Percentiles rank a stretch among this genome's conserved stretches.
These are phyloP conservation scores for Mesocentrotus franciscanus DNA, from an alignment of 53 echinoderm and acorn worm genomes.

Conservation along the genomic window DNA sequence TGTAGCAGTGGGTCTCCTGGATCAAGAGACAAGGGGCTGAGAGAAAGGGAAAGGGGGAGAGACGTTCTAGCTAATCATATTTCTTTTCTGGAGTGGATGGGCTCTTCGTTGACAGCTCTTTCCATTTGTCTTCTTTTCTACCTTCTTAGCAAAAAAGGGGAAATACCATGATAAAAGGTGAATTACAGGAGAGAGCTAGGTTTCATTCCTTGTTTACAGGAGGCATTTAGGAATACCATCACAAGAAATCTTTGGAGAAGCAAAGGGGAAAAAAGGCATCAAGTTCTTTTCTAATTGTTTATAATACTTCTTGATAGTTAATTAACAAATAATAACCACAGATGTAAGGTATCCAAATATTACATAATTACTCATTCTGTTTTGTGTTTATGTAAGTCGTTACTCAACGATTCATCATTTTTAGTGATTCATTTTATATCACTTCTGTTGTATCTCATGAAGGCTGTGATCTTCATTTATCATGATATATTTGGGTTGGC, in stretches of 20 bases:
- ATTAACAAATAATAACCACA: neutral
- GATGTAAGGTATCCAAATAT: neutral
- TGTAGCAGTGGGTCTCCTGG: conserved; percentile 6
- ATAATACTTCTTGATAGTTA: neutral
- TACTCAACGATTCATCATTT: neutral
- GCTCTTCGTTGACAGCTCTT: neutral
- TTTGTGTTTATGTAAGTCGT: too few relatives aligned
- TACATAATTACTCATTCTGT: too few relatives aligned
- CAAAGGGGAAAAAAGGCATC: neutral
- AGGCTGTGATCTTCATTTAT: neutral
- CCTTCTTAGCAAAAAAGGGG: neutral
- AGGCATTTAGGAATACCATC: neutral
- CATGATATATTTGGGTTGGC: neutral
- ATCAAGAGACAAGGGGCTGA: conserved; percentile 27
- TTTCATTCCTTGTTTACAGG: neutral
- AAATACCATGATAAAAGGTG: neutral
- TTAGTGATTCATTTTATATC: neutral
- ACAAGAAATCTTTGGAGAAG: neutral
- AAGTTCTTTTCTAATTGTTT: neutral
- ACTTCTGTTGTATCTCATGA: neutral
- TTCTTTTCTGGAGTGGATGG: neutral
- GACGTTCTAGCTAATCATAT: neutral
- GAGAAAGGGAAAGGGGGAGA: conserved; percentile 7
- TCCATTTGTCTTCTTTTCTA: neutral
- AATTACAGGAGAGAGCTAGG: neutral